A percentile compares a stretch with the other conserved stretches of the same genome.
These are phyloP conservation scores for Clamator glandarius DNA, from an alignment of 2,797 vertebrate species.

Conservation along the genomic window DNA sequence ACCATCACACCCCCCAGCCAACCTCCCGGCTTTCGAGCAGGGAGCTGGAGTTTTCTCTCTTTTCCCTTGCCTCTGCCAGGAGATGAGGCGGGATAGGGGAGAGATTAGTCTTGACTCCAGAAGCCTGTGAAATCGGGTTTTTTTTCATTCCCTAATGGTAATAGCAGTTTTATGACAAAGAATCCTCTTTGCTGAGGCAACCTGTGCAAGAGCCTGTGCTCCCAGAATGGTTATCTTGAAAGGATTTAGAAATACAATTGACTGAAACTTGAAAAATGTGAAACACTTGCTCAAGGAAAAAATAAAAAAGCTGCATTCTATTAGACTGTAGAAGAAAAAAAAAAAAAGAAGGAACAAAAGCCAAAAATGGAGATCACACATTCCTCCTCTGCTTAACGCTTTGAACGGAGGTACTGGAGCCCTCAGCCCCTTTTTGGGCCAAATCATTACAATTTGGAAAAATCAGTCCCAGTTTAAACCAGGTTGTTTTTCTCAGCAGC, in stretches of 20 bases:
- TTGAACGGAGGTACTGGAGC: background rate
- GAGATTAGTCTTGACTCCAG: background rate
- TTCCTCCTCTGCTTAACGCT: background rate
- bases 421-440: background rate
- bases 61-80: background rate
- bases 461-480: background rate
- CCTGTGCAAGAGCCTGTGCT: background rate
- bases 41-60: background rate
- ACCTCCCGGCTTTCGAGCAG: background rate
- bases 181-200: background rate
- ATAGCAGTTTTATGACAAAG: background rate
- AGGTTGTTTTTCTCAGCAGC: background rate
- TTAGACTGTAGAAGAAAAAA: background rate
- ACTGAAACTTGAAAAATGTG: conserved; percentile 19
- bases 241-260: conserved; percentile 6
- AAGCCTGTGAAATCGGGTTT: background rate
- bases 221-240: background rate
- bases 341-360: background rate
- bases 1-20: background rate
- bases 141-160: background rate
- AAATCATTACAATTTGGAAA: background rate
- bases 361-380: background rate
- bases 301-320: background rate
- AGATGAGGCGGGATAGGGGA: background rate
- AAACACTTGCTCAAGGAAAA: background rate